These are phyloP conservation scores for Echinarachnius parma DNA, from an alignment of 53 echinoderm and acorn worm genomes.

Conservation along the genomic window DNA sequence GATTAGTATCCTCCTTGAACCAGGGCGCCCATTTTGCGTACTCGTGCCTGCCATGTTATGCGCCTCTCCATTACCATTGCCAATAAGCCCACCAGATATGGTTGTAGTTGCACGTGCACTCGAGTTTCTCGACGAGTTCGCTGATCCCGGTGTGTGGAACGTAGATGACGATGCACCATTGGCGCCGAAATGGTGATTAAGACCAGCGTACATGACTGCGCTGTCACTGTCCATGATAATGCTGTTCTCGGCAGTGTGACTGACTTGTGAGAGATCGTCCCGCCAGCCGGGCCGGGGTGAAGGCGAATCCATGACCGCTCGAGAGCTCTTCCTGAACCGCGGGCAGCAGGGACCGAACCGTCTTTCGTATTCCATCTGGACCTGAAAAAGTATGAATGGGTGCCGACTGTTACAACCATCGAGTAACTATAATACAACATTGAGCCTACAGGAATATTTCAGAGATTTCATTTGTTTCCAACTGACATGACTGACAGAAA, in stretches of 20 bases:
- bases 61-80: slow-evolving; percentile 27
- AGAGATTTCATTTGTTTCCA: too few species aligned
- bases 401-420: too few species aligned
- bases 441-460: too few species aligned
- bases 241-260: slow-evolving; percentile 37
- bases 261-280: slow-evolving; percentile 82
- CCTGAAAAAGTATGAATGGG: slow-evolving; percentile 37
- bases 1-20: slow-evolving; percentile 16
- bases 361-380: slow-evolving; percentile 73
- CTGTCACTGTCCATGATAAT: slow-evolving; percentile 38
- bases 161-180: slow-evolving; percentile 2
- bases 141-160: slow-evolving; percentile 2
- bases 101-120: not conserved
- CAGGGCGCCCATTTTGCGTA: slow-evolving; percentile 24
- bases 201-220: slow-evolving; percentile 4
- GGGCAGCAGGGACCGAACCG: slow-evolving; percentile 75
- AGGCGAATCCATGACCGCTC: slow-evolving; percentile 70
- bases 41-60: slow-evolving; percentile 18
- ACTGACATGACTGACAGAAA: too few species aligned
- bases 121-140: slow-evolving; percentile 22
- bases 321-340: slow-evolving; percentile 67
- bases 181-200: not conserved
- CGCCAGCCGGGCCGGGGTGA: slow-evolving; percentile 75
- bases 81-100: slow-evolving; percentile 21
- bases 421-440: too few species aligned